phyloP scores from a whole-genome alignment of 2,888 invertebrate genomes.

The Aphrophora alni region DNA sequence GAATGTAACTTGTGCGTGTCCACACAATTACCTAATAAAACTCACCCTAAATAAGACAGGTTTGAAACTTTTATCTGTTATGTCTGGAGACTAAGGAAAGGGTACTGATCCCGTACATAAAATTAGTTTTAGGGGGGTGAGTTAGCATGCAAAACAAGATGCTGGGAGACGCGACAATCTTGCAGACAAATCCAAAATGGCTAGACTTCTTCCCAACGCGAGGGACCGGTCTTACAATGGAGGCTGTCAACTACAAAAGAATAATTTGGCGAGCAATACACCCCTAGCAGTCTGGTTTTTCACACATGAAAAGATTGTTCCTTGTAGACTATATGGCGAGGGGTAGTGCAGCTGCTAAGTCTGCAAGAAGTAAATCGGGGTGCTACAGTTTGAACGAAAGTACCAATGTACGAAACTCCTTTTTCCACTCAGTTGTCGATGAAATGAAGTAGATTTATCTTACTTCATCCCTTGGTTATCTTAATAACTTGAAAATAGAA shows the following conservation, averaged over 20 bases:
- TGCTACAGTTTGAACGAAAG: background rate
- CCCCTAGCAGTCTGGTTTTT: background rate
- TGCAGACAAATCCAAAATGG: constrained; percentile 6
- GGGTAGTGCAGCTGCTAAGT: background rate
- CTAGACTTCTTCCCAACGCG: background rate
- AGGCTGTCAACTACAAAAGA: constrained; percentile 30
- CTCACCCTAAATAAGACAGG: no score
- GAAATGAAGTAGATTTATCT: no score
- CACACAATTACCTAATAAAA: no score
- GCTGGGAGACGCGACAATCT: background rate
- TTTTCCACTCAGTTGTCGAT: no score
- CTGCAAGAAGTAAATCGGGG: background rate
- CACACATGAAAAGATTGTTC: background rate
- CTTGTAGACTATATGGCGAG: background rate
- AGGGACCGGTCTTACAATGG: background rate
- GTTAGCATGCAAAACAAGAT: background rate
- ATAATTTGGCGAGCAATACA: constrained; percentile 35
- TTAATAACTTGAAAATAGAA: no score
- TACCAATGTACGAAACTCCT: no score
- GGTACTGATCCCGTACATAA: background rate
- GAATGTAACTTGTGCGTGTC: no score
- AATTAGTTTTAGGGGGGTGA: background rate
- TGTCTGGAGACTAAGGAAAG: background rate
- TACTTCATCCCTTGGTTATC: no score
- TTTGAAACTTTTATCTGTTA: no score